These are phyloP conservation scores for Diloba caeruleocephala DNA, from an alignment of 2,888 invertebrate genomes.

Conservation along the genomic window DNA sequence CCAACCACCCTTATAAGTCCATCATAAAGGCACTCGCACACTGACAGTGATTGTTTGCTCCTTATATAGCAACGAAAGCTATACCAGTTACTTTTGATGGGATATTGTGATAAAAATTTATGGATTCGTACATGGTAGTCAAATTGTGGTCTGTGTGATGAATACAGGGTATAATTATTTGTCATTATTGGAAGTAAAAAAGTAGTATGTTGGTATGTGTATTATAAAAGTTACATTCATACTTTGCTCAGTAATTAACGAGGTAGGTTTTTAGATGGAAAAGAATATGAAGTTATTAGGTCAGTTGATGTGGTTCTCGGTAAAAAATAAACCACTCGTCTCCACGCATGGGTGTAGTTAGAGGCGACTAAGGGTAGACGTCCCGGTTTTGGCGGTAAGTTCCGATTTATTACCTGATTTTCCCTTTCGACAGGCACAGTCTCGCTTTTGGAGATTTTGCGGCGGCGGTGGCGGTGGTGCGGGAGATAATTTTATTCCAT, in stretches of 20 bases:
- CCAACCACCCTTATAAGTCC: conserved; percentile 44
- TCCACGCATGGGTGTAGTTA: too few species aligned
- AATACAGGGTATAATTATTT: conserved; percentile 18
- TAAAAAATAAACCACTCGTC: too few species aligned
- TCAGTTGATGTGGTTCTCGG: too few species aligned
- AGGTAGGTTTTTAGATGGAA: conserved; percentile 2
- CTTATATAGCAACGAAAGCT: conserved; percentile 40
- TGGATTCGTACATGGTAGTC: conserved; percentile 34
- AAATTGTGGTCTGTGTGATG: conserved; percentile 17
- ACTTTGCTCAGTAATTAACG: neutral
- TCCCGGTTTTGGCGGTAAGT: too few species aligned
- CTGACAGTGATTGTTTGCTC: conserved; percentile 26
- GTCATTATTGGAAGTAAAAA: conserved; percentile 10
- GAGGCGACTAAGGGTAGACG: too few species aligned
- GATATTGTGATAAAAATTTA: conserved; percentile 32
- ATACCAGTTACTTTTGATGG: conserved; percentile 27
- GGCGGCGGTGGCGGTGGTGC: too few species aligned
- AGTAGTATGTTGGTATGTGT: conserved; percentile 4
- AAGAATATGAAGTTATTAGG: conserved; percentile 17
- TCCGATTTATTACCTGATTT: too few species aligned
- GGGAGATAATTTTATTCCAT: too few species aligned
- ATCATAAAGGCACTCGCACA: conserved; percentile 38
- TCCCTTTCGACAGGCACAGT: too few species aligned
- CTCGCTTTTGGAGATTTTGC: too few species aligned
- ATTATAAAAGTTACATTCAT: conserved; percentile 18